phyloP scores from a whole-genome alignment of 2,113 vertebrate genomes.

The Takifugu flavidus region DNA sequence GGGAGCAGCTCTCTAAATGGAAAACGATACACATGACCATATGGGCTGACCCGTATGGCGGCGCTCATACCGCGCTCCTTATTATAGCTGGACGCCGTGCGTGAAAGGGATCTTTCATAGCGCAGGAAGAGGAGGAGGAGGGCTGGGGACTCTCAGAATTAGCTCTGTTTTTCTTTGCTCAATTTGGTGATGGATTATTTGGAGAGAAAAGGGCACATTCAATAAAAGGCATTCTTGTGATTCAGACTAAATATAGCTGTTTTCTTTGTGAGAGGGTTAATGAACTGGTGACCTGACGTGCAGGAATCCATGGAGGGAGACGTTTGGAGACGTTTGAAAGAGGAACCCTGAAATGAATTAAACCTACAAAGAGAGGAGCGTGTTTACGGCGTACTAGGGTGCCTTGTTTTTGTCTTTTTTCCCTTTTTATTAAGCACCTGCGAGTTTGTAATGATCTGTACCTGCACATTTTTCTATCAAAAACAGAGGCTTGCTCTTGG shows the following conservation, averaged over 20 bases:
- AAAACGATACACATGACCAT: slow-evolving; percentile 58
- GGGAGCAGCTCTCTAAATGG: slow-evolving; percentile 46
- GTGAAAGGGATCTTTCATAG: slow-evolving; percentile 75
- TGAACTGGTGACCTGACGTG: slow-evolving; percentile 33
- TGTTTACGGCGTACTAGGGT: slow-evolving; percentile 35
- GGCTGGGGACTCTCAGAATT: slow-evolving; percentile 67
- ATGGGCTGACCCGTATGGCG: slow-evolving; percentile 55
- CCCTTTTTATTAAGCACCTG: slow-evolving; percentile 62
- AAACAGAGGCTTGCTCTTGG: slow-evolving; percentile 40
- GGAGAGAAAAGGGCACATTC: slow-evolving; percentile 63
- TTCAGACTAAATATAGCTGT: slow-evolving; percentile 54
- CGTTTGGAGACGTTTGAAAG: not conserved
- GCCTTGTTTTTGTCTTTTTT: slow-evolving; percentile 37
- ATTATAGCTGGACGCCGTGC: slow-evolving; percentile 54
- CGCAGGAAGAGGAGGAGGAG: slow-evolving; percentile 67
- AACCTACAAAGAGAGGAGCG: slow-evolving; percentile 35
- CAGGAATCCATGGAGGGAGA: slow-evolving; percentile 23
- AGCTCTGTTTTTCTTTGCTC: slow-evolving; percentile 74
- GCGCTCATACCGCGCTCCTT: slow-evolving; percentile 36
- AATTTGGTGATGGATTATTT: slow-evolving; percentile 72
- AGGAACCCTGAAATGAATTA: not conserved
- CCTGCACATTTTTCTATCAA: slow-evolving; percentile 27
- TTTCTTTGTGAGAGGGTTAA: slow-evolving; percentile 42
- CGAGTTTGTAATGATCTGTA: slow-evolving; percentile 52
- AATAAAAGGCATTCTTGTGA: slow-evolving; percentile 63